Conservation (phyloP, 2,797 vertebrate species). For the Heliangelus exortis region DNA sequence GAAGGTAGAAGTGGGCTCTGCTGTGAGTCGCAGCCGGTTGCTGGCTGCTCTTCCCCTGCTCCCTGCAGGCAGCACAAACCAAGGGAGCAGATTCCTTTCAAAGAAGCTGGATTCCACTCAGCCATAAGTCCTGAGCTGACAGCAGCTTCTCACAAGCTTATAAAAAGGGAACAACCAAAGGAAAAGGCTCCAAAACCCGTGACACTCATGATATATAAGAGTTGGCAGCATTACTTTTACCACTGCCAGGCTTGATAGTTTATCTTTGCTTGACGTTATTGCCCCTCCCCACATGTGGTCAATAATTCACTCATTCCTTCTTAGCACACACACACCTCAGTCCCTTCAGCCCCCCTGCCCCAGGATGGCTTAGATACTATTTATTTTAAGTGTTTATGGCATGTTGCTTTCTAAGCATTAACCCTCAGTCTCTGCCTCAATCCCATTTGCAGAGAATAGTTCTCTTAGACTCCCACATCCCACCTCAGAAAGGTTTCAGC, state of each 20-base stretch:
- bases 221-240: constrained; percentile 16
- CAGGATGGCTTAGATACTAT: neutral
- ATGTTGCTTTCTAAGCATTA: neutral
- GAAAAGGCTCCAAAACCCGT: constrained; percentile 37
- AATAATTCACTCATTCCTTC: constrained; percentile 41
- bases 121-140: constrained; percentile 35
- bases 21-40: neutral
- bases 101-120: constrained; percentile 53
- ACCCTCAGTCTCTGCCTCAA: neutral
- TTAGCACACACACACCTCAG: neutral
- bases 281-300: constrained; percentile 27
- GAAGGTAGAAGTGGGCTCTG: constrained; percentile 48
- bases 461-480: neutral
- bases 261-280: constrained; percentile 7
- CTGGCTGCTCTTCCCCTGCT: constrained; percentile 60
- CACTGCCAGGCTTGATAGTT: constrained; percentile 29
- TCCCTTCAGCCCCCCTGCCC: neutral
- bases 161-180: constrained; percentile 37
- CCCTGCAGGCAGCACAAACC: constrained; percentile 50
- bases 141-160: constrained; percentile 64
- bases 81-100: constrained; percentile 31
- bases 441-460: neutral
- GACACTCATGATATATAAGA: constrained; percentile 5
- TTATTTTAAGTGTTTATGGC: neutral
- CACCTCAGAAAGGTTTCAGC: neutral